A percentile compares a stretch with the other conserved stretches of the same genome.
Conservation (phyloP, 2,113 vertebrate species). For the Callocephalon fimbriatum region DNA sequence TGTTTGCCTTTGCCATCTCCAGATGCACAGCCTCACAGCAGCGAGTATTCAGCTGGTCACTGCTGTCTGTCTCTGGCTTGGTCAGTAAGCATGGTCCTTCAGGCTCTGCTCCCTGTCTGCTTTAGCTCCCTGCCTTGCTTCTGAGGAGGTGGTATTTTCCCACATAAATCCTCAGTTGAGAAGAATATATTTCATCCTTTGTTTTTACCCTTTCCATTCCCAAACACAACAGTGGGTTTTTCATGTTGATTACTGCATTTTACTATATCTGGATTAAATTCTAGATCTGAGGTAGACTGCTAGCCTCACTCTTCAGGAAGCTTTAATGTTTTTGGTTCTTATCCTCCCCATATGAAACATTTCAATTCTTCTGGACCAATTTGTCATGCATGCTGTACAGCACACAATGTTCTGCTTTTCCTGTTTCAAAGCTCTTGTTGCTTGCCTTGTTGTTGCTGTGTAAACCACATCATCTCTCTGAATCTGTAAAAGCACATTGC, state of each 20-base stretch:
- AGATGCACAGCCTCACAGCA: not conserved
- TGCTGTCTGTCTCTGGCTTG: not conserved
- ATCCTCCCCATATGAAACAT: fast-evolving
- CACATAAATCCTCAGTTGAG: not conserved
- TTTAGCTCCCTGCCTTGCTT: not conserved
- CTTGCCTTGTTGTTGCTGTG: not conserved
- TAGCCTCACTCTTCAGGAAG: not conserved
- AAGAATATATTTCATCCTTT: not conserved
- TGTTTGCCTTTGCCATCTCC: not conserved
- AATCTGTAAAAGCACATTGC: not conserved
- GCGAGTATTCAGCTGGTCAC: not conserved
- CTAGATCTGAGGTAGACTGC: not conserved
- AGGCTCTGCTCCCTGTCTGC: not conserved
- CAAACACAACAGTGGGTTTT: fast-evolving
- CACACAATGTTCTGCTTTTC: not conserved
- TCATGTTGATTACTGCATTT: not conserved
- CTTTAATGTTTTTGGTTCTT: not conserved
- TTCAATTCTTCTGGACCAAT: not conserved
- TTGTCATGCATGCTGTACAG: not conserved
- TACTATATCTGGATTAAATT: not conserved
- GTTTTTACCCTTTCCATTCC: not conserved
- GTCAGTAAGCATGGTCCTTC: not conserved
- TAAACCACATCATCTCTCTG: not conserved
- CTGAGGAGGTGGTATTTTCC: not conserved
- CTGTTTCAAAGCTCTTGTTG: not conserved